A percentile compares a stretch with the other conserved stretches of the same genome.
These are phyloP conservation scores for Petrocephalus zakoni DNA, from an alignment of 2,113 vertebrate species.

Conservation along the genomic window DNA sequence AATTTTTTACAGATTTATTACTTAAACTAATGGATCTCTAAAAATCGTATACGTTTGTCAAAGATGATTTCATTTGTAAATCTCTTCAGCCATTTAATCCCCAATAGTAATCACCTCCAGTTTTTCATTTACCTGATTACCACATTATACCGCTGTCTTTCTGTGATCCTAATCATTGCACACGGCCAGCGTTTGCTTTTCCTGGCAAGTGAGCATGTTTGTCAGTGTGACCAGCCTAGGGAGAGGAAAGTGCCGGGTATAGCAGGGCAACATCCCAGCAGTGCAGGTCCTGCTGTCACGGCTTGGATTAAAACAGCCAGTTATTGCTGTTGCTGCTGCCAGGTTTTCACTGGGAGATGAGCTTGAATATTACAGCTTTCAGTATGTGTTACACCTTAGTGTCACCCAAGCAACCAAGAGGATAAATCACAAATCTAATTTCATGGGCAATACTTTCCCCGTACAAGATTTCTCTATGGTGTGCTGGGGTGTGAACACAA, in stretches of 20 bases:
- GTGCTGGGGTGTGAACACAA: background rate
- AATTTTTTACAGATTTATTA: background rate
- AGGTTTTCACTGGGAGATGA: slow-evolving; percentile 16
- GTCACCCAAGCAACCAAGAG: slow-evolving; percentile 17
- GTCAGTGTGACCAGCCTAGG: background rate
- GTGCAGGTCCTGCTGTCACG: background rate
- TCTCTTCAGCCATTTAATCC: background rate
- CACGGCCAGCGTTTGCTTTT: background rate
- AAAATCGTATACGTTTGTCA: background rate
- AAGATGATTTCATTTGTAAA: background rate
- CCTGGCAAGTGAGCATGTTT: background rate
- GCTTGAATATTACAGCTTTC: slow-evolving; percentile 23
- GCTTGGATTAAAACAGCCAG: slow-evolving; percentile 11
- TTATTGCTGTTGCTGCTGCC: slow-evolving; percentile 13
- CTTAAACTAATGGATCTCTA: background rate
- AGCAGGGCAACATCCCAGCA: background rate
- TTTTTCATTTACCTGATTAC: background rate
- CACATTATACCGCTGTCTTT: background rate
- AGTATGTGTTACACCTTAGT: slow-evolving; percentile 16
- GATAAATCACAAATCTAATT: slow-evolving; percentile 20
- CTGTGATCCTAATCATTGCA: background rate
- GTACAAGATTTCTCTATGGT: slow-evolving; percentile 2
- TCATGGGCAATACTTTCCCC: slow-evolving; percentile 10
- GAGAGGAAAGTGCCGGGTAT: background rate
- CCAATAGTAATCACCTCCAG: background rate